Conservation (phyloP, 2,113 vertebrate species). For the Aramus guarauna region DNA sequence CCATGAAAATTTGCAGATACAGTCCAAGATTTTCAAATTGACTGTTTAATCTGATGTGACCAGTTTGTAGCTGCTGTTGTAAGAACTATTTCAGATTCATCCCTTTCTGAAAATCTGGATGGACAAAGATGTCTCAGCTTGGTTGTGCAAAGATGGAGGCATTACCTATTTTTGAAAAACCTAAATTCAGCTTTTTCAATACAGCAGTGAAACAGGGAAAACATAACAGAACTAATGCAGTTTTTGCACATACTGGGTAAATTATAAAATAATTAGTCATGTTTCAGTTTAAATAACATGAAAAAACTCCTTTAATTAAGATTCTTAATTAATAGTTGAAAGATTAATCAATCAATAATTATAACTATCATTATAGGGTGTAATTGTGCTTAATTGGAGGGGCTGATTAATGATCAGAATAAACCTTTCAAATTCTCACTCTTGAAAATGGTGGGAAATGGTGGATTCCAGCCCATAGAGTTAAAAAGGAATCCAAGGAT, state of each 20-base stretch:
- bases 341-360: constrained; percentile 83
- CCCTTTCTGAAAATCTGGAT: not conserved
- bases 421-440: constrained; percentile 67
- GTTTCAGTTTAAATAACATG: constrained; percentile 73
- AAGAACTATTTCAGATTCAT: not conserved
- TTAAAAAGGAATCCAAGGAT: constrained; percentile 41
- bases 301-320: constrained; percentile 75
- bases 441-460: constrained; percentile 68
- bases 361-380: constrained; percentile 75
- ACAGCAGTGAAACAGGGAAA: constrained; percentile 5
- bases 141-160: not conserved
- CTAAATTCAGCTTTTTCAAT: not conserved
- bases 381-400: constrained; percentile 79
- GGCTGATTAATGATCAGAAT: constrained; percentile 76
- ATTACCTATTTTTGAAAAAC: not conserved
- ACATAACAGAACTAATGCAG: constrained; percentile 28
- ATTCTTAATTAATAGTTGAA: constrained; percentile 78
- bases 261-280: constrained; percentile 76
- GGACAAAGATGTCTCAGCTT: not conserved
- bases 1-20: not conserved
- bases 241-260: constrained; percentile 62
- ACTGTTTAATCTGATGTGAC: not conserved
- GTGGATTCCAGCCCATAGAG: constrained; percentile 56
- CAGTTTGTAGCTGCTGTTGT: not conserved
- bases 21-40: not conserved